Evolutionary conservation across 2,797 vertebrate species (phyloP), one percentile per base, ranked within the genome.

Genomic region (Dryobates pubescens): DNA sequence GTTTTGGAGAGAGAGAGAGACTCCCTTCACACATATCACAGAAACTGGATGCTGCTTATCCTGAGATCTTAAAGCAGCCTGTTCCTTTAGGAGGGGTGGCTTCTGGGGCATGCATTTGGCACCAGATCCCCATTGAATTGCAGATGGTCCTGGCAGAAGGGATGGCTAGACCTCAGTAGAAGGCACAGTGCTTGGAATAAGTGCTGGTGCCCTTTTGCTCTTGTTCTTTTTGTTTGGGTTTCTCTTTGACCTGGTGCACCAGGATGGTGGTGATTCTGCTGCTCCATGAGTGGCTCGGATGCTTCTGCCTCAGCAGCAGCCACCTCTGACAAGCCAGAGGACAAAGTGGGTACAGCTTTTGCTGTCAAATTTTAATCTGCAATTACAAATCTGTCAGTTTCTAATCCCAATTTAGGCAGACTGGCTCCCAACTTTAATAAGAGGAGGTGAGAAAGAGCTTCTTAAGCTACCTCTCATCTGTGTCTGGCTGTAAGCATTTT

Each of bases 131-230:
- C 34, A 16, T 1, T n/a, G 30, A 79, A 23, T 0, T 1, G 3
- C 38, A 53, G 30, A n/a, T 4, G 7, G 7, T 43, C 16, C 30
- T 67, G n/a, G 11, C 9, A 49, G 56, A 24, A 72, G 17, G 17
- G 38, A n/a, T 3, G 1, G 2, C 49, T 2, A 4, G 30, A 10
- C 7, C 12, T 1, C 24, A 30, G 24, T 0, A 0, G 49, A 73
- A 22, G 19, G 26, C 57, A 69, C 7, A 41, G 30, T 13, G 27
- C 13, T 12, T 14, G 30, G 18, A 10, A 13, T 73, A 47, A 76
- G 24, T 5, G 2, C 15, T 0, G 1, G 6, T 4, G 71, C 3
- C 17, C 24, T 89, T 80, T 5, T 2, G 49, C 17, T 29, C 24
- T 38, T 59, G 7, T 26, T 51, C 12, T 54, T 41, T 56, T 24